These are phyloP conservation scores for Betta splendens DNA, from an alignment of 2,797 vertebrate genomes.

Conservation along the genomic window DNA sequence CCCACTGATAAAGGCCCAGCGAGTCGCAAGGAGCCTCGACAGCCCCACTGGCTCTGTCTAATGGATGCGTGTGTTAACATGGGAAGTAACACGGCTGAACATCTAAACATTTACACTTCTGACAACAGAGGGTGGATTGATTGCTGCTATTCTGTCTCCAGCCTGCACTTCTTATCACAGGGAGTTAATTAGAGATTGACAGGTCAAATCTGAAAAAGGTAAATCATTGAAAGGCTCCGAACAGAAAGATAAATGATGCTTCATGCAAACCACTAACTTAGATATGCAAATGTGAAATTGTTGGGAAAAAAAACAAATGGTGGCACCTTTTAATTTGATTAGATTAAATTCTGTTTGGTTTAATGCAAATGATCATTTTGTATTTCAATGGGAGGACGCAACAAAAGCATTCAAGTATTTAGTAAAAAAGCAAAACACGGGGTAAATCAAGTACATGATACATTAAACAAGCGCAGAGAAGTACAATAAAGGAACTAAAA, in stretches of 20 bases:
- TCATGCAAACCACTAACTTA: slow-evolving; percentile 7
- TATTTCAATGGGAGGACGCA: no score
- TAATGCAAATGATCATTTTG: no score
- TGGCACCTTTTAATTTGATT: slow-evolving; percentile 11
- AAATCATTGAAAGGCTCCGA: slow-evolving; percentile 27
- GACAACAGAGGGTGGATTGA: slow-evolving; percentile 55
- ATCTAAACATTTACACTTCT: slow-evolving; percentile 73
- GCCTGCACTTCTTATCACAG: slow-evolving; percentile 45
- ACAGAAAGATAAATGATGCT: slow-evolving; percentile 6
- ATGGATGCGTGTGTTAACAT: slow-evolving; percentile 62
- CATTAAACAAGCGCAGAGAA: no score
- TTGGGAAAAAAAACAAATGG: slow-evolving; percentile 5
- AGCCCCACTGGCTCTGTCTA: slow-evolving; percentile 33
- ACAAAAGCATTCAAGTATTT: no score
- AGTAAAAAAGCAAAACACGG: no score
- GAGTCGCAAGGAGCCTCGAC: slow-evolving; percentile 47
- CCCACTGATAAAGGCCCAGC: slow-evolving; percentile 65
- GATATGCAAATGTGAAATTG: slow-evolving; percentile 8
- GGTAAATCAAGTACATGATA: no score
- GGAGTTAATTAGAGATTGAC: slow-evolving; percentile 43
- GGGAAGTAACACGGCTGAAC: slow-evolving; percentile 69
- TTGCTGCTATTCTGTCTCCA: slow-evolving; percentile 28
- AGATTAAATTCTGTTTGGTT: neutral
- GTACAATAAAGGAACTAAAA: no score
- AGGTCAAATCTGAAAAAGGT: slow-evolving; percentile 28